Percentiles rank a stretch among this genome's conserved stretches.
phyloP scores from a whole-genome alignment of 2,113 vertebrate genomes.

The Pelusios castaneus region DNA sequence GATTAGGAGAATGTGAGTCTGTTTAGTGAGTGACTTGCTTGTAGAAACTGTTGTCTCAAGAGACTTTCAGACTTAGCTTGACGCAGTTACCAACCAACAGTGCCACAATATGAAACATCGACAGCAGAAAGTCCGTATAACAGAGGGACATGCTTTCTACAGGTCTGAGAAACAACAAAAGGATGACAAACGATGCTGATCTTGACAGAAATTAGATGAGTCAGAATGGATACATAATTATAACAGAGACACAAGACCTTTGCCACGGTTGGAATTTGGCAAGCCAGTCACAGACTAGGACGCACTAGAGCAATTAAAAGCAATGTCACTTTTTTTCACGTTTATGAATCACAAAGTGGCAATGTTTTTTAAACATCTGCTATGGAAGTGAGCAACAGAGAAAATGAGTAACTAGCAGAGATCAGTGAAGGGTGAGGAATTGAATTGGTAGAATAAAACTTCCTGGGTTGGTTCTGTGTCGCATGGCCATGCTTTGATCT shows the following conservation, averaged over 20 bases:
- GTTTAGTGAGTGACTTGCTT: constrained; percentile 23
- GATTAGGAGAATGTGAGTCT: constrained; percentile 31
- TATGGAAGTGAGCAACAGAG: not conserved
- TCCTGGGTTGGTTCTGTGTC: constrained; percentile 32
- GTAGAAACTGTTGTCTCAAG: not conserved
- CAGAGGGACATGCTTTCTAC: not conserved
- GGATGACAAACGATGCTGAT: constrained; percentile 56
- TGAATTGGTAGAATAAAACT: constrained; percentile 61
- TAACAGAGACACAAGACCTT: constrained; percentile 52
- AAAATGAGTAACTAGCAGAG: not conserved
- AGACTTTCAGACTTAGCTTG: constrained; percentile 18
- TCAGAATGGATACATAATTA: constrained; percentile 63
- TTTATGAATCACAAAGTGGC: constrained; percentile 35
- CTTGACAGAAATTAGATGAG: constrained; percentile 10
- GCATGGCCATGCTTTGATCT: constrained; percentile 63
- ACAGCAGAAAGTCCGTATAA: constrained; percentile 15
- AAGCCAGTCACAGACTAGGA: constrained; percentile 46
- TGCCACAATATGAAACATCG: constrained; percentile 2
- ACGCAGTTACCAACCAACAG: constrained; percentile 38
- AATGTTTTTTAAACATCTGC: constrained; percentile 63
- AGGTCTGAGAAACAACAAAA: constrained; percentile 51
- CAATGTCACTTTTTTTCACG: constrained; percentile 63
- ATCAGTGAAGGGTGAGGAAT: constrained; percentile 15
- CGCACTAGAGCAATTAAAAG: constrained; percentile 57
- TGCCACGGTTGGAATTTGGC: constrained; percentile 39